Evolutionary conservation across 30 jellyfish, hydroid and myxozoan genomes (phyloP).

Genomic region (Cassiopea xamachana): DNA sequence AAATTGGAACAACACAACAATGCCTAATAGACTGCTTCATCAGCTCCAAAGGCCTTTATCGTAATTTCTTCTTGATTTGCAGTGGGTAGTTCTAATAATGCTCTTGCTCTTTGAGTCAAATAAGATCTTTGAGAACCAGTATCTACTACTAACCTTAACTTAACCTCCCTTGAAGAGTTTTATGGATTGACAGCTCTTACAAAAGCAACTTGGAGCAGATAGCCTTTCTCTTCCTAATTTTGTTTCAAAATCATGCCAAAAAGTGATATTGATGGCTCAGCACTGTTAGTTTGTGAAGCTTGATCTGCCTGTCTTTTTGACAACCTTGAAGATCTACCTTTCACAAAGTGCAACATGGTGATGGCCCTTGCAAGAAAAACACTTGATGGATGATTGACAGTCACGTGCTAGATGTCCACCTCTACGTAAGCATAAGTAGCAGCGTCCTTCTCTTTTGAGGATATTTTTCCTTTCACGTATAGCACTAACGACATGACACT

Average conservation of each 20-base stretch:
- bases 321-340: background rate
- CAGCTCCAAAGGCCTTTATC: slow-evolving; percentile 10
- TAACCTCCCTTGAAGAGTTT: slow-evolving; percentile 15
- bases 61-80: slow-evolving; percentile 18
- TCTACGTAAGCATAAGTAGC: slow-evolving; percentile 23
- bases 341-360: slow-evolving; percentile 55
- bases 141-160: slow-evolving; percentile 19
- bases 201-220: slow-evolving; percentile 46
- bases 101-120: slow-evolving; percentile 26
- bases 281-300: background rate
- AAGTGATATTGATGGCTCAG: slow-evolving; percentile 21
- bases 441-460: slow-evolving; percentile 29
- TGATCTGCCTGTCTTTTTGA: background rate
- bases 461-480: slow-evolving; percentile 30
- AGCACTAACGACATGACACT: slow-evolving; percentile 43
- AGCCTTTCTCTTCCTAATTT: background rate
- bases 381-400: slow-evolving; percentile 39
- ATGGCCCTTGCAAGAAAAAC: slow-evolving; percentile 43
- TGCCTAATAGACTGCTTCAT: slow-evolving; percentile 1
- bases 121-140: slow-evolving; percentile 43
- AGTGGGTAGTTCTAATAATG: slow-evolving; percentile 36
- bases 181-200: slow-evolving; percentile 35
- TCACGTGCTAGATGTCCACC: slow-evolving; percentile 37
- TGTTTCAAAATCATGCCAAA: slow-evolving; percentile 8
- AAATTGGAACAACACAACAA: slow-evolving; percentile 23